Percentiles rank a stretch among this genome's conserved stretches.
Evolutionary conservation across 2,113 vertebrate genomes (phyloP).

Genomic region (Furnarius figulus): DNA sequence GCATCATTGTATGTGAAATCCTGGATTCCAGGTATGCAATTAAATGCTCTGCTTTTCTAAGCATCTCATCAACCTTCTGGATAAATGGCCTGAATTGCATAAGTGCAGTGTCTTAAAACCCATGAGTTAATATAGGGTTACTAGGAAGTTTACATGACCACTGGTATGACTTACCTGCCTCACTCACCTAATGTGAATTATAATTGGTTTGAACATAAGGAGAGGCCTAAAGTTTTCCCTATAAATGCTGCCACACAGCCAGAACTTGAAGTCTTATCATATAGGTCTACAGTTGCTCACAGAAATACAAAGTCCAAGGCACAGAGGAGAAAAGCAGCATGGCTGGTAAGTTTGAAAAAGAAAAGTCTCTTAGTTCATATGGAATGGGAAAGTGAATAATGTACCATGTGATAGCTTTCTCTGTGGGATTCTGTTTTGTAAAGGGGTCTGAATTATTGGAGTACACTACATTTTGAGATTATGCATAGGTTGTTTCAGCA

Average conservation of each 20-base stretch:
- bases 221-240: constrained; percentile 59
- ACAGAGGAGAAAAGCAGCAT: constrained; percentile 32
- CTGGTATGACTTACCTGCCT: constrained; percentile 66
- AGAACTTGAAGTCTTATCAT: constrained; percentile 35
- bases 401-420: background rate
- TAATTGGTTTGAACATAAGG: constrained; percentile 59
- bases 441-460: background rate
- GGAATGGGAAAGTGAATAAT: background rate
- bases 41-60: constrained; percentile 54
- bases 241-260: constrained; percentile 56
- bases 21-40: constrained; percentile 55
- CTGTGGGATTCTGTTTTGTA: background rate
- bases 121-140: constrained; percentile 64
- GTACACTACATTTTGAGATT: background rate
- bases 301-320: constrained; percentile 44
- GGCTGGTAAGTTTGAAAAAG: constrained; percentile 32
- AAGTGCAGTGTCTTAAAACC: constrained; percentile 43
- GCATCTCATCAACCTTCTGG: constrained; percentile 42
- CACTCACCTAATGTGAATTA: constrained; percentile 62
- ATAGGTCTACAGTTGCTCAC: constrained; percentile 3
- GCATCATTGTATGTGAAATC: constrained; percentile 30
- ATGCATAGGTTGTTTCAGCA: background rate
- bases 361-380: background rate
- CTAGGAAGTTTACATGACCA: constrained; percentile 68
- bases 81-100: constrained; percentile 55